These are phyloP conservation scores for Heliconius erato DNA, from an alignment of 2,888 invertebrate species.

Conservation along the genomic window DNA sequence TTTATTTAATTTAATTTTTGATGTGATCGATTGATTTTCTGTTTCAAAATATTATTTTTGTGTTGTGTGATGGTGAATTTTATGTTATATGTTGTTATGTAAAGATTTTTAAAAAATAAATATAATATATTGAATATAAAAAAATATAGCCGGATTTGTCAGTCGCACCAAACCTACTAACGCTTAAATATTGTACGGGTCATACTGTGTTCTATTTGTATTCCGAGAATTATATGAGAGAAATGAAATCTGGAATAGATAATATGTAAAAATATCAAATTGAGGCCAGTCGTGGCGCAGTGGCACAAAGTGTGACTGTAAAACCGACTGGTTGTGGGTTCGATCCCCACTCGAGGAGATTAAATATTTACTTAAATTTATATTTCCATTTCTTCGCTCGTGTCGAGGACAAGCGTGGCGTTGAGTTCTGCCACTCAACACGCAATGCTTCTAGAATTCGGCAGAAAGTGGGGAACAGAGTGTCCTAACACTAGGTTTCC, in stretches of 20 bases:
- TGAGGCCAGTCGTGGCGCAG: too few relatives aligned
- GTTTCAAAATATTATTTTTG: neutral
- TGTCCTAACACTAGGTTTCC: too few relatives aligned
- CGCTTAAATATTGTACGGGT: neutral
- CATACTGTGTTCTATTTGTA: neutral
- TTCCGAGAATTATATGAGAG: neutral
- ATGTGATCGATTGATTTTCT: conserved; percentile 40
- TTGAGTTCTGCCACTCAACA: too few relatives aligned
- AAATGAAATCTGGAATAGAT: neutral
- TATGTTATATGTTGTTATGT: neutral
- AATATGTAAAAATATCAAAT: neutral
- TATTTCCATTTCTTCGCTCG: too few relatives aligned
- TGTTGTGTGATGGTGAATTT: neutral
- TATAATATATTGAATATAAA: too few relatives aligned
- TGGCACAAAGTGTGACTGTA: too few relatives aligned
- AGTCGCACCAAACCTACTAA: neutral
- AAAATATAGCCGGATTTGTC: neutral
- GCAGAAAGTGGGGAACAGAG: too few relatives aligned
- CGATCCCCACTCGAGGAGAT: too few relatives aligned
- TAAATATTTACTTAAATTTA: too few relatives aligned
- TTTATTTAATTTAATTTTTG: conserved; percentile 42
- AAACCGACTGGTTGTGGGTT: too few relatives aligned
- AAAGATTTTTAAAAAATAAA: neutral
- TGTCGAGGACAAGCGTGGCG: too few relatives aligned
- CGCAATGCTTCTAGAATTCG: too few relatives aligned